These are phyloP conservation scores for Eleutherodactylus coqui DNA, from an alignment of 2,797 vertebrate genomes.

Conservation along the genomic window DNA sequence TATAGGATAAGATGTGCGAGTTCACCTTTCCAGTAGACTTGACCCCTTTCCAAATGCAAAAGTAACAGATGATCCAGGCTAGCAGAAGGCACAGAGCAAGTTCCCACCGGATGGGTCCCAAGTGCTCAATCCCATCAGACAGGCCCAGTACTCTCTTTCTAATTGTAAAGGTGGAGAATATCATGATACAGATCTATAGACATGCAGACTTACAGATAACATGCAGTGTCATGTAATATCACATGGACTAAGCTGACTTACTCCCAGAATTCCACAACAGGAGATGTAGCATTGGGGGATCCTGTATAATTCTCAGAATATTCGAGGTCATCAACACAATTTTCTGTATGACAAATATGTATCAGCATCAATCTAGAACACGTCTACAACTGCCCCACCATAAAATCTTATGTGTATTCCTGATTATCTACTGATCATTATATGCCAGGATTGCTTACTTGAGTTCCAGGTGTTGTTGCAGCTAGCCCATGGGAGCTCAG, in stretches of 20 bases:
- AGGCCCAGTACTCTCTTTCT: constrained; percentile 82
- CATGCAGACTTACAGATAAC: neutral
- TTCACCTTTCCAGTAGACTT: constrained; percentile 82
- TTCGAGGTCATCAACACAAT: constrained; percentile 32
- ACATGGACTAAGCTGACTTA: constrained; percentile 69
- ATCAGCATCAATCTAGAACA: neutral
- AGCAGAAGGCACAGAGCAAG: constrained; percentile 76
- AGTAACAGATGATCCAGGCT: constrained; percentile 83
- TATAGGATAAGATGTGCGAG: neutral
- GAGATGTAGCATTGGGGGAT: constrained; percentile 76
- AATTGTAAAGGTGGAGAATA: neutral
- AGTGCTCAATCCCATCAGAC: constrained; percentile 73
- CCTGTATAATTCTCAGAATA: constrained; percentile 69
- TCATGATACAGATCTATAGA: neutral
- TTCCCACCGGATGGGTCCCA: constrained; percentile 77
- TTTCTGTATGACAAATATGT: neutral
- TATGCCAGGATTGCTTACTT: constrained; percentile 71
- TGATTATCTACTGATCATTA: neutral
- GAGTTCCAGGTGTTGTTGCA: constrained; percentile 91
- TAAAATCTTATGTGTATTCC: neutral
- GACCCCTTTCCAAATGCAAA: constrained; percentile 85
- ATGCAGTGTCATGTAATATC: neutral
- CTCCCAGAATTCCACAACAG: constrained; percentile 86
- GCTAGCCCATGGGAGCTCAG: constrained; percentile 85
- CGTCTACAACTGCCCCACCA: too few relatives aligned